Evolutionary conservation across 2,888 invertebrate genomes (phyloP), one percentile per base, ranked within the genome.

Genomic region (Zygaena filipendulae): DNA sequence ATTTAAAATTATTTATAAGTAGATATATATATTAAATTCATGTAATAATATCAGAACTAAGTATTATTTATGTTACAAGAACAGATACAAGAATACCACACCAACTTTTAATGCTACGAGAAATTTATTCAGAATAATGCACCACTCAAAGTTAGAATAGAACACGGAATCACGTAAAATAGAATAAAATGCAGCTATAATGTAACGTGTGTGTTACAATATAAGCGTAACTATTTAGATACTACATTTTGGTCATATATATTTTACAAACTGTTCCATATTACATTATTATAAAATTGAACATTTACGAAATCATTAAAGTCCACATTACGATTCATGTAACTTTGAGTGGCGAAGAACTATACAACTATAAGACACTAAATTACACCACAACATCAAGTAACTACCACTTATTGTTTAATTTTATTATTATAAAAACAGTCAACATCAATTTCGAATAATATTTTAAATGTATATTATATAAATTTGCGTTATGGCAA

Each of bases 391-490:
- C 81, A 80, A 81, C 81, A 81, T 75, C 80, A 70, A 81, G 59
- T 81, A 75, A 77, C 79, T 79, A 74, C 79, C 61, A 79, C 66
- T 61, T 66, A 69, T n/a, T n/a, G n/a, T n/a, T n/a, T n/a, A n/a
- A n/a, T n/a, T n/a, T n/a, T 79, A 75, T 74, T 74, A 71, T 75
- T 75, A 75, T 77, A 72, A 80, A 74, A 81, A 81, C 80, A 80
- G 77, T 81, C 80, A 81, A 81, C 81, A 81, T 77, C 79, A 69
- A 81, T 74, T 79, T 72, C 57, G 72, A 74, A 79, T 80, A 71
- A 64, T 72, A 61, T 60, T 57, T 53, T 64, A 59, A 64, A 60
- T 63, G 66, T 59, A 49, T 61, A 63, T 66, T 59, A 61, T 62
- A 68, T 71, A 70, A 68, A 64, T 71, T 72, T 72, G 64, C 62